These are phyloP conservation scores for Sycobia sp. DNA, from an alignment of 1,140 invertebrate species.

Conservation along the genomic window DNA sequence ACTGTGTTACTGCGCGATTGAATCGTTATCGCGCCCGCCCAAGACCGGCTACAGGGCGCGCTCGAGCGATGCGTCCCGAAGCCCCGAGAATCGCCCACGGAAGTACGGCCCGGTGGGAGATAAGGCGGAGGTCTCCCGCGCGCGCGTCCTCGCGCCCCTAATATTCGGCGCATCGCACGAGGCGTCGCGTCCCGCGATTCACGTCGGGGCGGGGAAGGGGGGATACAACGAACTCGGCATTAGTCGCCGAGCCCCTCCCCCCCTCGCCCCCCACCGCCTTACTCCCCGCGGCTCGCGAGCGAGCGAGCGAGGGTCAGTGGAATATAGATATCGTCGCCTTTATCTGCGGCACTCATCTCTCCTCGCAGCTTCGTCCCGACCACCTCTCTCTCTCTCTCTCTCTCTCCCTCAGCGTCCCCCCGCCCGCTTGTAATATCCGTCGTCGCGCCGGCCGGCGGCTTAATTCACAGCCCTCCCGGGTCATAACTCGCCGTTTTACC, in stretches of 20 bases:
- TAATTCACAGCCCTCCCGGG: slow-evolving; percentile 56
- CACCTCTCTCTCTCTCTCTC: too few relatives aligned
- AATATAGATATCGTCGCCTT: slow-evolving; percentile 20
- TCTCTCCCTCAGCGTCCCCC: slow-evolving; percentile 41
- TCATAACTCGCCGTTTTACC: slow-evolving; percentile 57
- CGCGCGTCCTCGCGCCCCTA: neutral
- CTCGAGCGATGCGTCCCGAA: too few relatives aligned
- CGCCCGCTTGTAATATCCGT: too few relatives aligned
- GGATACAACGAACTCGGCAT: slow-evolving; percentile 22
- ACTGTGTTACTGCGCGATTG: too few relatives aligned
- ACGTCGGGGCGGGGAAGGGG: slow-evolving; percentile 24
- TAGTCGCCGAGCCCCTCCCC: too few relatives aligned
- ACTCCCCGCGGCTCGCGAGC: neutral
- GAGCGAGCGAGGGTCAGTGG: too few relatives aligned
- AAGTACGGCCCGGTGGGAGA: neutral
- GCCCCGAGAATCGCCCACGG: too few relatives aligned
- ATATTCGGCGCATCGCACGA: slow-evolving; percentile 21
- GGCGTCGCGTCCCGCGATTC: slow-evolving; percentile 5
- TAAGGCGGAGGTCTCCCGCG: neutral
- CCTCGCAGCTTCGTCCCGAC: too few relatives aligned
- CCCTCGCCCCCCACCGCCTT: too few relatives aligned
- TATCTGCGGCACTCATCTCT: slow-evolving; percentile 19
- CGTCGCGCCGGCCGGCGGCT: slow-evolving; percentile 49
- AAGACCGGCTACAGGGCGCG: too few relatives aligned
- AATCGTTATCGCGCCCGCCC: too few relatives aligned